Conservation (phyloP, 1,140 invertebrate genomes). For the Carposina sasakii region DNA sequence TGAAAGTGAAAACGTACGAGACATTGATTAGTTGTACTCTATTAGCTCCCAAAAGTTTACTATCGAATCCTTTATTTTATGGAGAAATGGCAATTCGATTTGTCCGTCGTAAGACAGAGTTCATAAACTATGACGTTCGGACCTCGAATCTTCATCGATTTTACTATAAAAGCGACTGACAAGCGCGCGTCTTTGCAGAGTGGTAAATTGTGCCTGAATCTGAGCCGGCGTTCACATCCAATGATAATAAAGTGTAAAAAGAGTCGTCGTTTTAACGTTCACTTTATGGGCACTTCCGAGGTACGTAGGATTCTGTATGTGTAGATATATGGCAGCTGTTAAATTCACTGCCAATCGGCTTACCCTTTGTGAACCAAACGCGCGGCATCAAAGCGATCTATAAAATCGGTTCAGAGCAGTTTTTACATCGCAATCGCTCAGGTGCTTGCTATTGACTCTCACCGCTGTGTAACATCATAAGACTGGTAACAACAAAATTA, state of each 20-base stretch:
- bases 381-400: slow-evolving; percentile 30
- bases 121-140: slow-evolving; percentile 52
- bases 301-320: slow-evolving; percentile 52
- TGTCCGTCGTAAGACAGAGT: slow-evolving; percentile 44
- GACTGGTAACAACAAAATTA: too few species aligned
- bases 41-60: too few species aligned
- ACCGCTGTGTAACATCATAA: too few species aligned
- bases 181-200: slow-evolving; percentile 41
- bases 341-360: slow-evolving; percentile 43
- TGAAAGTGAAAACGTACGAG: too few species aligned
- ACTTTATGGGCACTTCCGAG: slow-evolving; percentile 63
- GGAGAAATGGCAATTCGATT: slow-evolving; percentile 23
- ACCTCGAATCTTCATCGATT: slow-evolving; percentile 55
- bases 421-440: too few species aligned
- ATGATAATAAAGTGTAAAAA: slow-evolving; percentile 73
- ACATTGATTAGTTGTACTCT: not conserved
- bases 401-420: too few species aligned
- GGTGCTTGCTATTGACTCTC: too few species aligned
- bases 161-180: slow-evolving; percentile 58
- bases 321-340: slow-evolving; percentile 51
- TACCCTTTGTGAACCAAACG: too few species aligned
- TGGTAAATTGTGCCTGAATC: slow-evolving; percentile 64
- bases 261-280: slow-evolving; percentile 65
- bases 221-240: slow-evolving; percentile 65
- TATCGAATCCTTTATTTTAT: too few species aligned